phyloP scores from a whole-genome alignment of 2,113 vertebrate genomes.

The Ancistrus triradiatus region DNA sequence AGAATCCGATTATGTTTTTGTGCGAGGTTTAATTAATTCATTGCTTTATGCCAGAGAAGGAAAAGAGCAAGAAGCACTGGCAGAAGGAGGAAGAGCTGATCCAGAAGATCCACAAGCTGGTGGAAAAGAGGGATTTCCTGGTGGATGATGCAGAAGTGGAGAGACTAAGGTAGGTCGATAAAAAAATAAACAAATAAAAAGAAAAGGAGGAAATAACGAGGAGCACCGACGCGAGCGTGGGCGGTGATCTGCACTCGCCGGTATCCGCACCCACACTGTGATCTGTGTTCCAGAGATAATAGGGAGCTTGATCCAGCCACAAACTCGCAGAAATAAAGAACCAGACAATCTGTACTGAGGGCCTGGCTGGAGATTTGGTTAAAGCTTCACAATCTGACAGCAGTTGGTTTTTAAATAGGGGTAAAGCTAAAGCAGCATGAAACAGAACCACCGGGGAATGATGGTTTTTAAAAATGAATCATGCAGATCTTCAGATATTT shows the following conservation, averaged over 20 bases:
- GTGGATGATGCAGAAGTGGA: conserved; percentile 97
- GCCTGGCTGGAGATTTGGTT: too few species aligned
- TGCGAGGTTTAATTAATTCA: too few species aligned
- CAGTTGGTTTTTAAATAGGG: too few species aligned
- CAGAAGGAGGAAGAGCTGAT: conserved; percentile 91
- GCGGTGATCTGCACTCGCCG: conserved; percentile 5
- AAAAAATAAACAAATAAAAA: background rate
- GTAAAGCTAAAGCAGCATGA: too few species aligned
- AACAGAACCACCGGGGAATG: too few species aligned
- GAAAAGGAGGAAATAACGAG: background rate
- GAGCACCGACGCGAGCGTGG: background rate
- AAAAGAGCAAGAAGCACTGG: conserved; percentile 83
- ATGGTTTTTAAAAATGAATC: too few species aligned
- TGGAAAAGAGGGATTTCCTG: conserved; percentile 96
- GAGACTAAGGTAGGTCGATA: conserved; percentile 77
- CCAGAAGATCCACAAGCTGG: conserved; percentile 93
- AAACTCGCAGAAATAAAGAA: background rate
- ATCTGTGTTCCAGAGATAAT: conserved; percentile 1
- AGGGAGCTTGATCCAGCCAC: background rate
- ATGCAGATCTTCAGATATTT: too few species aligned
- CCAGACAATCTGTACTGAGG: too few species aligned
- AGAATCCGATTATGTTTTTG: too few species aligned
- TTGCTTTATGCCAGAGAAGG: conserved; percentile 81
- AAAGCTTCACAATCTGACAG: too few species aligned
- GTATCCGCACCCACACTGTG: background rate